Percentiles rank a stretch among this genome's conserved stretches.
These are phyloP conservation scores for Scotopteryx bipunctaria DNA, from an alignment of 2,888 invertebrate genomes.

Conservation along the genomic window DNA sequence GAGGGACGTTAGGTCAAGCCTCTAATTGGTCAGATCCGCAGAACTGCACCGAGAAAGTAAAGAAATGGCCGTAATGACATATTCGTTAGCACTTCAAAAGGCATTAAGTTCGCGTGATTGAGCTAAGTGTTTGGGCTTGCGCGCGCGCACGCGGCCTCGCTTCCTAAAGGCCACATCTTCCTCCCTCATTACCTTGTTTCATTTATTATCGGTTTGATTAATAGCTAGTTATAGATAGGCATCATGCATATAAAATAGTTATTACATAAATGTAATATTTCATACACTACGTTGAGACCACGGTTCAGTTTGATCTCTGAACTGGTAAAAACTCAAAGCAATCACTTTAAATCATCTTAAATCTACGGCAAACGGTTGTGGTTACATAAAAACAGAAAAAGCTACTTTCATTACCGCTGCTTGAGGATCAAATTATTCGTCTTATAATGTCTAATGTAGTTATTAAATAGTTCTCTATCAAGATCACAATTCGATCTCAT, in stretches of 20 bases:
- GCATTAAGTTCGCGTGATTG: slow-evolving; percentile 52
- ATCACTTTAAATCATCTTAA: too few species aligned
- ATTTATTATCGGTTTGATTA: slow-evolving; percentile 45
- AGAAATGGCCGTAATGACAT: slow-evolving; percentile 38
- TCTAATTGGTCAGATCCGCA: slow-evolving; percentile 2
- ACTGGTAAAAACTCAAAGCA: too few species aligned
- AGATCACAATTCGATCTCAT: too few species aligned
- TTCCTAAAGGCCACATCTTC: slow-evolving; percentile 66
- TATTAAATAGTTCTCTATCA: too few species aligned
- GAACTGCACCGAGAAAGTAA: slow-evolving; percentile 32
- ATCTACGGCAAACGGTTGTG: too few species aligned
- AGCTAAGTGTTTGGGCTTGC: slow-evolving; percentile 47
- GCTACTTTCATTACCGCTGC: too few species aligned
- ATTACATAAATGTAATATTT: not conserved
- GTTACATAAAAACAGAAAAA: too few species aligned
- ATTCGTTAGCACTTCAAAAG: slow-evolving; percentile 43
- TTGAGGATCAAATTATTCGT: too few species aligned
- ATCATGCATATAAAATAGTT: not conserved
- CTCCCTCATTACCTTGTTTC: slow-evolving; percentile 58
- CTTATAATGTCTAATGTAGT: too few species aligned
- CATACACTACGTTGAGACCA: too few species aligned
- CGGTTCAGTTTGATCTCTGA: too few species aligned
- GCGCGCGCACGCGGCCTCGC: slow-evolving; percentile 50
- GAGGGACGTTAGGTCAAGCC: slow-evolving; percentile 2
- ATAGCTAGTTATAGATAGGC: slow-evolving; percentile 6